phyloP scores from a whole-genome alignment of 2,113 vertebrate species.

The Catharus minimus region DNA sequence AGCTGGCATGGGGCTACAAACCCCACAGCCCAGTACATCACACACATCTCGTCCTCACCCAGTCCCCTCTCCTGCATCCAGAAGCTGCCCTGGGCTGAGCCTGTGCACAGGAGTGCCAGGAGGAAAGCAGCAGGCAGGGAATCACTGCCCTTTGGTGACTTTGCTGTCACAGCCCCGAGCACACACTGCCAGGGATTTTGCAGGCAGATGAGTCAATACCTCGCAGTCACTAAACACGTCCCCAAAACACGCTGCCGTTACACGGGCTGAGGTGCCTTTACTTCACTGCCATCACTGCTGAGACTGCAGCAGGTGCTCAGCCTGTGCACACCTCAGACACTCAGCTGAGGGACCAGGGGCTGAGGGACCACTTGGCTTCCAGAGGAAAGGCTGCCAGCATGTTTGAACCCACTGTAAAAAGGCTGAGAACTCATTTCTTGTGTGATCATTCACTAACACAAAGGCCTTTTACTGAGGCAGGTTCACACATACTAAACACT shows the following conservation, averaged over 20 bases:
- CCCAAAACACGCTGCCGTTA: not conserved
- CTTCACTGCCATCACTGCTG: not conserved
- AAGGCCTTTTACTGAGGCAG: not conserved
- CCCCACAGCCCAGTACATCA: not conserved
- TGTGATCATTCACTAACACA: rapidly evolving
- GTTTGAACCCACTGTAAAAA: not conserved
- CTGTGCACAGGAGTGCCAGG: rapidly evolving
- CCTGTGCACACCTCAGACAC: not conserved
- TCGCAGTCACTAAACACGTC: not conserved
- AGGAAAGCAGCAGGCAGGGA: not conserved
- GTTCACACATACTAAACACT: not conserved
- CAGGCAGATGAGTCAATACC: not conserved
- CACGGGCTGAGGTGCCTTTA: rapidly evolving
- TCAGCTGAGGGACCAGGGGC: not conserved
- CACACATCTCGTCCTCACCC: rapidly evolving
- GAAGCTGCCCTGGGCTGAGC: not conserved
- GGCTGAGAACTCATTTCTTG: not conserved
- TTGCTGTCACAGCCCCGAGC: not conserved
- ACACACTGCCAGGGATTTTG: not conserved
- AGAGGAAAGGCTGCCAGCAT: not conserved
- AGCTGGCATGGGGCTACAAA: not conserved
- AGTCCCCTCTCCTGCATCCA: rapidly evolving
- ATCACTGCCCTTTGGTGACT: not conserved
- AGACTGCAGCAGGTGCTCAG: not conserved
- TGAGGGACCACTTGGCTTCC: not conserved